Evolutionary conservation across 2,113 vertebrate species (phyloP).

Genomic region (Chaetura pelagica): DNA sequence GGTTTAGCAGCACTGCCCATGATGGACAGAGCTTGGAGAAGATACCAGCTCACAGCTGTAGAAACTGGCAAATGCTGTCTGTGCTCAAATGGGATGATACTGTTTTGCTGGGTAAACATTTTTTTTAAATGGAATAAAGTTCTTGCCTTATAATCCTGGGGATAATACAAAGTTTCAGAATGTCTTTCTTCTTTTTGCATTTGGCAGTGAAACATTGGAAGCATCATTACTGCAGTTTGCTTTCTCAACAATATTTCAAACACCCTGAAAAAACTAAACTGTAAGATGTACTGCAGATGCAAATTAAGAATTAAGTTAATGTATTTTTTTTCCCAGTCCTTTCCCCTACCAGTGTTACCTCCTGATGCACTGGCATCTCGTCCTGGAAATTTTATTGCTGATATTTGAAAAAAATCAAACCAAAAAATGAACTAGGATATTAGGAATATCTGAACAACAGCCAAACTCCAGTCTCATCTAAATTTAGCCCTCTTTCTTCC

Average conservation of each 20-base stretch:
- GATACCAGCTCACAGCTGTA: not conserved
- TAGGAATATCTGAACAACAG: constrained; percentile 1
- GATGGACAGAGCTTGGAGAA: not conserved
- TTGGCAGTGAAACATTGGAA: not conserved
- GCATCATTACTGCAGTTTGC: not conserved
- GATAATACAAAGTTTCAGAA: not conserved
- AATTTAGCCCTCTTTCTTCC: constrained; percentile 39
- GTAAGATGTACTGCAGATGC: not conserved
- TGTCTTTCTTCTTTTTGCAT: not conserved
- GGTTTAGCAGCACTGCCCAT: not conserved
- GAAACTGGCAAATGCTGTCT: not conserved
- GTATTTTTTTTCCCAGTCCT: not conserved
- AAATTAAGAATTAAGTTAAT: not conserved
- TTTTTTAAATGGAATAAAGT: not conserved
- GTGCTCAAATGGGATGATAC: not conserved
- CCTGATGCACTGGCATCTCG: not conserved
- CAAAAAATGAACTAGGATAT: not conserved
- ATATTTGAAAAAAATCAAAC: not conserved
- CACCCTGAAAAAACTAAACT: constrained; percentile 2
- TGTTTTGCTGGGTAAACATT: not conserved
- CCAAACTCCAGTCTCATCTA: constrained; percentile 1
- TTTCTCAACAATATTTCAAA: constrained; percentile 1
- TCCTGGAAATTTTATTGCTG: not conserved
- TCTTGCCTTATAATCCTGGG: not conserved
- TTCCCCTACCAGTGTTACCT: not conserved